A percentile compares a stretch with the other conserved stretches of the same genome.
Evolutionary conservation across 30 jellyfish, hydroid and myxozoan genomes (phyloP).

Genomic region (Aurelia aurita): DNA sequence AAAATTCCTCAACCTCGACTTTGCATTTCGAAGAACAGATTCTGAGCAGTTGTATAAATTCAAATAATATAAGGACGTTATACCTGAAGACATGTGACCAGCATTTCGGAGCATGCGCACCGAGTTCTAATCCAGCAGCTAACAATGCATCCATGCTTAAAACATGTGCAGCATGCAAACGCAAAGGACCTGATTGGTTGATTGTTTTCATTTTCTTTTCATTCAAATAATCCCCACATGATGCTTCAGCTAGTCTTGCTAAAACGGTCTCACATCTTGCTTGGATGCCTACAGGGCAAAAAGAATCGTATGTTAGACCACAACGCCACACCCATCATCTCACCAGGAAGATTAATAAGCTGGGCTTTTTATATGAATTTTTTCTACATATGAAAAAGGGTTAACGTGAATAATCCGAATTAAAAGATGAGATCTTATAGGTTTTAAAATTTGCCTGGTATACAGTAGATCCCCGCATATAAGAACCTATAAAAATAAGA

Average conservation of each 20-base stretch:
- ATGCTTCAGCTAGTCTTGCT: slow-evolving; percentile 94
- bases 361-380: too few relatives aligned
- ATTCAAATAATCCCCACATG: slow-evolving; percentile 81
- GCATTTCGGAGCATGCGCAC: slow-evolving; percentile 97
- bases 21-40: too few relatives aligned
- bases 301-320: neutral
- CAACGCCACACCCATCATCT: too few relatives aligned
- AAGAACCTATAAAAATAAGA: too few relatives aligned
- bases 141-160: slow-evolving; percentile 97
- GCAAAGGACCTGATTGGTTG: slow-evolving; percentile 76
- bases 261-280: slow-evolving; percentile 95
- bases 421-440: too few relatives aligned
- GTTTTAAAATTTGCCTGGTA: too few relatives aligned
- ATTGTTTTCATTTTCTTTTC: slow-evolving; percentile 68
- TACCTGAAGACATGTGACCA: slow-evolving; percentile 99
- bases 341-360: too few relatives aligned
- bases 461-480: too few relatives aligned
- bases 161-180: slow-evolving; percentile 98
- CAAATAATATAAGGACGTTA: neutral
- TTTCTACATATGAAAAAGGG: too few relatives aligned
- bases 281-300: slow-evolving; percentile 72
- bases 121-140: slow-evolving; percentile 98
- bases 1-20: too few relatives aligned
- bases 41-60: neutral
- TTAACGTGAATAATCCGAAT: too few relatives aligned